A percentile compares a stretch with the other conserved stretches of the same genome.
These are phyloP conservation scores for Chaetodon auriga DNA, from an alignment of 2,113 vertebrate species.

Conservation along the genomic window DNA sequence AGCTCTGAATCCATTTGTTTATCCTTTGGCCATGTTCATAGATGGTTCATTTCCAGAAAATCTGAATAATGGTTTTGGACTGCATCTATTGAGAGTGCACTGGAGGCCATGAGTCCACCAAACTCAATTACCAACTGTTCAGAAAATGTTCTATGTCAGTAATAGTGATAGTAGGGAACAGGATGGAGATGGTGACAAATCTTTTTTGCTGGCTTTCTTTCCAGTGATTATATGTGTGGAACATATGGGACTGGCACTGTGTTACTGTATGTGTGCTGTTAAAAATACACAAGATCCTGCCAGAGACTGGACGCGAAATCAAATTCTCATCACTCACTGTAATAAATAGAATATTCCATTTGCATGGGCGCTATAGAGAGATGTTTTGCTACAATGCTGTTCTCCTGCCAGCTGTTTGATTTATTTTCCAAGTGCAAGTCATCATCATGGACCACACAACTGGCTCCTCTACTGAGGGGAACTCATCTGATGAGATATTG, in stretches of 20 bases:
- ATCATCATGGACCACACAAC: conserved; percentile 18
- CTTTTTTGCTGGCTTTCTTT: conserved; percentile 20
- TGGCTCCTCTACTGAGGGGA: conserved; percentile 10
- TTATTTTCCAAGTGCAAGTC: conserved; percentile 26
- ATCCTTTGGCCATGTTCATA: conserved; percentile 52
- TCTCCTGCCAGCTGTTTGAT: conserved; percentile 32
- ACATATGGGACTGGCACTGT: conserved; percentile 6
- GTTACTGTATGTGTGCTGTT: not conserved
- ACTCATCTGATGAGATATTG: conserved; percentile 19
- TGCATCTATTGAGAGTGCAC: conserved; percentile 59
- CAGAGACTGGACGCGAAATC: conserved; percentile 22
- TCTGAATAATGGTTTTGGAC: conserved; percentile 70
- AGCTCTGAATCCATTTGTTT: conserved; percentile 52
- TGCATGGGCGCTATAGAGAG: conserved; percentile 3
- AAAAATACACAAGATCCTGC: not conserved
- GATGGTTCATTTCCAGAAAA: conserved; percentile 67
- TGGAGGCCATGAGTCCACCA: conserved; percentile 55
- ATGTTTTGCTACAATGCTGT: not conserved
- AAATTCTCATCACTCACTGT: conserved; percentile 16
- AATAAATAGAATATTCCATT: conserved; percentile 33
- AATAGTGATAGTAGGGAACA: conserved; percentile 33
- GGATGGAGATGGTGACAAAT: conserved; percentile 41
- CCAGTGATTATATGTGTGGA: conserved; percentile 10
- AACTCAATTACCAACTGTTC: conserved; percentile 72
- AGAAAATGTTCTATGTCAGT: conserved; percentile 52